Conservation (phyloP, 2,888 invertebrate genomes). For the Caenorhabditis macrosperma region DNA sequence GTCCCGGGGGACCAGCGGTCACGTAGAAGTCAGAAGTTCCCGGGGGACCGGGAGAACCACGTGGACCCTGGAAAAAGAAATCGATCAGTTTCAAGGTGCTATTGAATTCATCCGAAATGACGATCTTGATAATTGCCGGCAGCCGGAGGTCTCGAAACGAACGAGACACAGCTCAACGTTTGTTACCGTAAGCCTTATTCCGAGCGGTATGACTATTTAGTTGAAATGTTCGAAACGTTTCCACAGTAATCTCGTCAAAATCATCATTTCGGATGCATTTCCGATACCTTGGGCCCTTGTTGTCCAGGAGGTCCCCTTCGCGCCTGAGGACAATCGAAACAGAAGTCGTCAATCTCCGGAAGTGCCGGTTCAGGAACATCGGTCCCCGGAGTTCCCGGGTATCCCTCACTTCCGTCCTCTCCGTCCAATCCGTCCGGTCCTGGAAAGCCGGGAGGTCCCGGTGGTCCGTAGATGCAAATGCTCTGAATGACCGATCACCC, state of each 20-base stretch:
- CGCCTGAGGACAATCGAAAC: constrained; percentile 70
- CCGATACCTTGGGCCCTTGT: constrained; percentile 62
- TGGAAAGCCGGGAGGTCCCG: constrained; percentile 57
- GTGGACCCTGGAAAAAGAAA: constrained; percentile 33
- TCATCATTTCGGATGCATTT: no score
- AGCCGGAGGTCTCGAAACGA: no score
- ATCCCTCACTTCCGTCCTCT: constrained; percentile 53
- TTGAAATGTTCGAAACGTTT: no score
- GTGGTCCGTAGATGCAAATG: constrained; percentile 59
- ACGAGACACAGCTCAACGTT: no score
- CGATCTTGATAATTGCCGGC: no score
- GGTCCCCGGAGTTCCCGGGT: constrained; percentile 40
- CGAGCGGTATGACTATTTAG: no score
- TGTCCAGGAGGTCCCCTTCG: constrained; percentile 64
- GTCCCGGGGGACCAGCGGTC: constrained; percentile 43
- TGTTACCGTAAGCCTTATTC: no score
- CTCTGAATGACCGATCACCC: neutral
- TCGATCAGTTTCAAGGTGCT: neutral
- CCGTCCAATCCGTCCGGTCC: constrained; percentile 62
- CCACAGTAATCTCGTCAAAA: no score
- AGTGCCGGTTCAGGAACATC: constrained; percentile 26
- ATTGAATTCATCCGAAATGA: no score
- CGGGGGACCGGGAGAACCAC: constrained; percentile 55
- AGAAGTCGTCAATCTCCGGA: constrained; percentile 60
- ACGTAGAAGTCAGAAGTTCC: constrained; percentile 46